Conservation (phyloP, 2,888 invertebrate species). For the Brachypalpus laphriformis region DNA sequence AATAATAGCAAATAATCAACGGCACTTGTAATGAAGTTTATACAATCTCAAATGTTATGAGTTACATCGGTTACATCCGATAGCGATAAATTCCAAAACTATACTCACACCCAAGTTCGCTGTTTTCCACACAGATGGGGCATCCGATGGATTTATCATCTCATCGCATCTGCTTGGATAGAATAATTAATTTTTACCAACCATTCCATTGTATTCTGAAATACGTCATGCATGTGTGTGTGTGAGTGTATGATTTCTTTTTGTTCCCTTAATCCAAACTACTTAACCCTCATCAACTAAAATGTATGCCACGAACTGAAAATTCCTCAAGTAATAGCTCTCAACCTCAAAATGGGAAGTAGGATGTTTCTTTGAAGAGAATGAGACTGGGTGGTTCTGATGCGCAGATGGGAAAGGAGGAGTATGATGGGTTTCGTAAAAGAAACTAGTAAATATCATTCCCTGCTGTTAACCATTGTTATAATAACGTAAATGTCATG, state of each 20-base stretch:
- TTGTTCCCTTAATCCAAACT: slow-evolving; percentile 53
- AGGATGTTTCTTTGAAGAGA: slow-evolving; percentile 43
- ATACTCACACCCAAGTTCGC: background rate
- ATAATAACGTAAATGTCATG: slow-evolving; percentile 51
- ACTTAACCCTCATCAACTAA: slow-evolving; percentile 68
- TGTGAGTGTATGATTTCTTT: background rate
- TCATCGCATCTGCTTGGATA: slow-evolving; percentile 38
- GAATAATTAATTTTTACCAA: slow-evolving; percentile 55
- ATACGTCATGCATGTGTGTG: slow-evolving; percentile 24
- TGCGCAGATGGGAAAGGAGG: background rate
- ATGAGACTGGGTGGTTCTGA: background rate
- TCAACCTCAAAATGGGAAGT: slow-evolving; percentile 56
- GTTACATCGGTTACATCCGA: slow-evolving; percentile 10
- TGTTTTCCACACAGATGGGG: background rate
- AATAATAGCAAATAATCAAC: slow-evolving; percentile 36
- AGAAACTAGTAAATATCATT: slow-evolving; percentile 14
- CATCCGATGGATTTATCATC: background rate
- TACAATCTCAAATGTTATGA: slow-evolving; percentile 2
- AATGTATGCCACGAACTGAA: slow-evolving; percentile 56
- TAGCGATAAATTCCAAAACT: slow-evolving; percentile 38
- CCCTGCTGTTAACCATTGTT: slow-evolving; percentile 39
- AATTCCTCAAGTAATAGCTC: slow-evolving; percentile 66
- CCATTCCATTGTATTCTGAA: slow-evolving; percentile 44
- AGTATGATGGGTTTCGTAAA: background rate
- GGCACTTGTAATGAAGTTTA: background rate